Evolutionary conservation across 2,113 vertebrate genomes (phyloP), one percentile per base, ranked within the genome.

Genomic region (Daphoenositta chrysoptera): DNA sequence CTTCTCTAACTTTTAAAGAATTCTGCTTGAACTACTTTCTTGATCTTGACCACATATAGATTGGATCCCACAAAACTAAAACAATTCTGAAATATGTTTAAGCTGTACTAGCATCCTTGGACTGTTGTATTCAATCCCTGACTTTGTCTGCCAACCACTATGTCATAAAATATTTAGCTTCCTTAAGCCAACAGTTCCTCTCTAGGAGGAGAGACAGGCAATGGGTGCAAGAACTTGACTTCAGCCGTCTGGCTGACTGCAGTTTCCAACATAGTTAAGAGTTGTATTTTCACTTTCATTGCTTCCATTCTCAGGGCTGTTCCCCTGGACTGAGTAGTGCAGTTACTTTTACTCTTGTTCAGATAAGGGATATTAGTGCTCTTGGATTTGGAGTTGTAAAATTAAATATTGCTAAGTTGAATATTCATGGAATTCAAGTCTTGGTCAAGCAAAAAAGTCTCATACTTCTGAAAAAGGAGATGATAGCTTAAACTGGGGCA

Each of bases 241-340:
- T 79, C 21, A 51, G 13, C 40, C 4, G 14, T 64, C 30, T 70
- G 40, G 2, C 17, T 70, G 33, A 13, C 4, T 79, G 27, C 13
- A 10, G 10, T 84, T 92, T 53, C 27, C 8, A 26, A 4, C 1
- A 1, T 3, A 85, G 28, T 28, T 66, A 19, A 22, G 33, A 53
- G 24, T 3, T 76, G 18, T 31, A 9, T 53, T 75, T 91, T 56
- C 3, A 30, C 21, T 75, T 83, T 18, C 3, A 4, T 64, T 73
- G 56, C 16, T 56, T 76, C 27, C 1, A 1, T n/a, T n/a, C n/a
- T n/a, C n/a, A n/a, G n/a, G n/a, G n/a, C n/a, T n/a, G n/a, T n/a
- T n/a, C n/a, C n/a, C n/a, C n/a, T n/a, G n/a, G n/a, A 24, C 23
- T 27, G 22, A 23, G 28, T 27, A 24, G n/a, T 2, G 1, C 13